Evolutionary conservation across 2,888 invertebrate species (phyloP).

Genomic region (Drosophila glabriapex): DNA sequence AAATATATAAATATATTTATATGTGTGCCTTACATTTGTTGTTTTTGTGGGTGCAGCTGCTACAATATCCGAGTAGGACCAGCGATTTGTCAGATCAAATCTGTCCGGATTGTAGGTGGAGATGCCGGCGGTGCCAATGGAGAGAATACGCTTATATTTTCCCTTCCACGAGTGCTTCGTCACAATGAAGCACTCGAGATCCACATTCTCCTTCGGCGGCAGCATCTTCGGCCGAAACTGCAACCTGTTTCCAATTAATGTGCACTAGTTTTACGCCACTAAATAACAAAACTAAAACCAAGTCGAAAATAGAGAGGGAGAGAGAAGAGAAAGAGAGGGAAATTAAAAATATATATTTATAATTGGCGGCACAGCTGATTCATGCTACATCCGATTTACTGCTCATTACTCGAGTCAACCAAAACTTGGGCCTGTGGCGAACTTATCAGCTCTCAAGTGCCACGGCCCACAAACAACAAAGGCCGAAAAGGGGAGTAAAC

Average conservation of each 20-base stretch:
- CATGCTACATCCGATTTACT: conserved; percentile 31
- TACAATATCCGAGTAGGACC: conserved; percentile 93
- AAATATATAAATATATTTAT: too few relatives aligned
- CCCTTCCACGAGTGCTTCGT: conserved; percentile 99
- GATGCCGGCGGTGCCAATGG: conserved; percentile 97
- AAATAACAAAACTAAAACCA: conserved; percentile 47
- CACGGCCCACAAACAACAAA: conserved; percentile 60
- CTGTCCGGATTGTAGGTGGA: conserved; percentile 98
- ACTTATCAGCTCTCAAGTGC: conserved; percentile 59
- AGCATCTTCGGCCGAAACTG: conserved; percentile 66
- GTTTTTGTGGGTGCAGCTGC: conserved; percentile 89
- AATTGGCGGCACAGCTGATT: conserved; percentile 20
- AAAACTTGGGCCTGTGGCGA: conserved; percentile 17
- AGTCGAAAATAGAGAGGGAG: not conserved
- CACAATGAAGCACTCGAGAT: conserved; percentile 98
- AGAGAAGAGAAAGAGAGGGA: not conserved
- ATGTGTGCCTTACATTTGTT: conserved; percentile 83
- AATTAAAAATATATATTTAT: not conserved
- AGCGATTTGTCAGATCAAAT: conserved; percentile 96
- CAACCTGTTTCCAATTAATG: conserved; percentile 26
- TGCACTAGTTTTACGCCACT: conserved; percentile 44
- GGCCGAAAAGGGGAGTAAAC: conserved; percentile 73
- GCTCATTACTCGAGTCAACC: conserved; percentile 63
- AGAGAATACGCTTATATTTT: conserved; percentile 99
- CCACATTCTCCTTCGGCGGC: conserved; percentile 92